Evolutionary conservation across 1,140 invertebrate genomes (phyloP).

Genomic region (Caenorhabditis remanei): DNA sequence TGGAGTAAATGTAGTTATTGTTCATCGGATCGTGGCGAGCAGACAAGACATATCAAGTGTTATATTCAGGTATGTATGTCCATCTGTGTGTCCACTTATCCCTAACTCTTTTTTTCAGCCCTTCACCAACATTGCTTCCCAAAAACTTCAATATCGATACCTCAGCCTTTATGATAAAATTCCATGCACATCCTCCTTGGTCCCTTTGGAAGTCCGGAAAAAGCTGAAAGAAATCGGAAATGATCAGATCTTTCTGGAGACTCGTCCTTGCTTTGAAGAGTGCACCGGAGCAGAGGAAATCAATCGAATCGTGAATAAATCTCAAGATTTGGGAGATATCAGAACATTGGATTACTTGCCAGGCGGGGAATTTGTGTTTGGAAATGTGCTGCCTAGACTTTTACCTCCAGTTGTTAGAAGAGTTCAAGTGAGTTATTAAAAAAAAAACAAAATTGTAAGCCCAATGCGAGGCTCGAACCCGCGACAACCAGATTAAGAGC

Average conservation of each 20-base stretch:
- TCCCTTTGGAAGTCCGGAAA: constrained; percentile 15
- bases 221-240: constrained; percentile 12
- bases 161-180: constrained; percentile 4
- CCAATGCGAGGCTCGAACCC: constrained; percentile 77
- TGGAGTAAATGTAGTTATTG: constrained; percentile 52
- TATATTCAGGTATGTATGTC: constrained; percentile 13
- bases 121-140: neutral
- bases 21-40: constrained; percentile 44
- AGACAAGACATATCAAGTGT: neutral
- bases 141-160: neutral
- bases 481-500: constrained; percentile 70
- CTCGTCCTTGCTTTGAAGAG: constrained; percentile 26
- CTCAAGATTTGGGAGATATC: constrained; percentile 51
- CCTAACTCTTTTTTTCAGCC: neutral
- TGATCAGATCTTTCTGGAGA: constrained; percentile 15
- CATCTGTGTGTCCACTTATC: neutral
- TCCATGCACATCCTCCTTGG: constrained; percentile 47
- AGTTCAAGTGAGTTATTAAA: neutral
- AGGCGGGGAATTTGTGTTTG: constrained; percentile 56
- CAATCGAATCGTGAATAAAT: constrained; percentile 34
- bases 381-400: constrained; percentile 43
- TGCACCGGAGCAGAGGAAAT: constrained; percentile 30
- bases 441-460: constrained; percentile 62
- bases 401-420: constrained; percentile 53
- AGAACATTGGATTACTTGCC: constrained; percentile 50